Evolutionary conservation across 2,113 vertebrate species (phyloP), one percentile per base, ranked within the genome.

Genomic region (Istiophorus platypterus): DNA sequence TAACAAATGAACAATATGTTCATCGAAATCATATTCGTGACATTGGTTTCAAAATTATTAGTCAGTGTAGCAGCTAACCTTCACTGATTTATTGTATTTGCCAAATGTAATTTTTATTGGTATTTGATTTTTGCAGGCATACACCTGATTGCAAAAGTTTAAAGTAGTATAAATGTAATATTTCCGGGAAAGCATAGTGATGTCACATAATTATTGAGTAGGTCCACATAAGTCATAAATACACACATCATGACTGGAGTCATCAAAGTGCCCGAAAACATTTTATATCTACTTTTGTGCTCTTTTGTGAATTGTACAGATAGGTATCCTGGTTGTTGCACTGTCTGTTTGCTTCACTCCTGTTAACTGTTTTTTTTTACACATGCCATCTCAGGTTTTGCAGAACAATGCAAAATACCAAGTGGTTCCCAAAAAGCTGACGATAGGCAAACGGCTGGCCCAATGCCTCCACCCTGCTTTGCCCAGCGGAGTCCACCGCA

Each of bases 371-470:
- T 47, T 17, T 54, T 49, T 62, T n/a, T n/a, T n/a, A n/a, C n/a
- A 58, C 26, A 24, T 49, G 47, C 29, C 49, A 9, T 68, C 63
- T 26, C 91, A 99, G 98, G 97, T 99, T 67, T 95, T 99, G 49
- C 98, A 99, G 84, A 99, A 99, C 92, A 99, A 99, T 81, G 97
- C 97, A 0, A 99, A 99, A 85, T 99, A 99, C 92, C 98, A 99
- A 88, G 97, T 99, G 52, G 97, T 99, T 39, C 98, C 98, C 1
- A 99, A 98, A 85, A 99, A 99, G 92, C 89, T 99, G 93, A 99
- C 98, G 0, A 97, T 99, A 87, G 98, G 98, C 80, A 99, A 99
- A 88, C 96, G 98, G 66, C 90, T 99, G 57, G 98, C 98, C 52
- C 98, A 99, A 88, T 99, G 98, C 88, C 97, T 99, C n/a, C 98